phyloP scores from a whole-genome alignment of 2,888 invertebrate genomes.

The Pristionchus japonicus region DNA sequence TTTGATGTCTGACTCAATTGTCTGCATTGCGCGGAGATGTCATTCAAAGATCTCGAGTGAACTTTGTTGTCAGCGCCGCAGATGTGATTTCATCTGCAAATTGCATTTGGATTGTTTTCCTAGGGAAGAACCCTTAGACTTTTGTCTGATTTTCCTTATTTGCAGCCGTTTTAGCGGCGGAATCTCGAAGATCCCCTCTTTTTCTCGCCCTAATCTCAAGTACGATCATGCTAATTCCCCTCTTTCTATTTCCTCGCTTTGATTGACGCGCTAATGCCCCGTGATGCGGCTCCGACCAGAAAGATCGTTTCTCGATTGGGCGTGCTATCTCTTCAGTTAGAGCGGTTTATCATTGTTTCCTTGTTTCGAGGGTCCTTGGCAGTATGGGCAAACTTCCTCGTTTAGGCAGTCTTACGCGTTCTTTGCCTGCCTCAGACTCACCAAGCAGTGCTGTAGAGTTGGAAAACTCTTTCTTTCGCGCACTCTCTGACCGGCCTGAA shows the following conservation, averaged over 20 bases:
- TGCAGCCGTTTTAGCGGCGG: neutral
- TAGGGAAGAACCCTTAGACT: neutral
- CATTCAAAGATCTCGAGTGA: neutral
- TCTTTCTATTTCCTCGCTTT: neutral
- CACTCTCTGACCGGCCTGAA: no score
- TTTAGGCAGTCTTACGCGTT: neutral
- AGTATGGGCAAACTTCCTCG: neutral
- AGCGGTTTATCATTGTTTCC: neutral
- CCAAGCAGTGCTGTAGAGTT: neutral
- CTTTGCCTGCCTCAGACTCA: neutral
- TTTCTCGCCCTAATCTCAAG: neutral
- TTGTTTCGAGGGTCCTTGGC: neutral
- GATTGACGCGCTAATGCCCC: neutral
- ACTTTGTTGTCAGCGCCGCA: neutral
- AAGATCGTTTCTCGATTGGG: neutral
- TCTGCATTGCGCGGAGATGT: neutral
- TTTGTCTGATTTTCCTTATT: neutral
- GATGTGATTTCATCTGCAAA: neutral
- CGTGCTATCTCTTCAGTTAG: no score
- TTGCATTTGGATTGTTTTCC: neutral
- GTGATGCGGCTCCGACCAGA: neutral
- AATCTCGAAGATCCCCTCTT: neutral
- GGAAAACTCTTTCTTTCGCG: no score
- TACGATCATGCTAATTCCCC: neutral
- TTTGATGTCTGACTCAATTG: neutral